Evolutionary conservation across 2,797 vertebrate species (phyloP).

Genomic region (Cuculus canorus): DNA sequence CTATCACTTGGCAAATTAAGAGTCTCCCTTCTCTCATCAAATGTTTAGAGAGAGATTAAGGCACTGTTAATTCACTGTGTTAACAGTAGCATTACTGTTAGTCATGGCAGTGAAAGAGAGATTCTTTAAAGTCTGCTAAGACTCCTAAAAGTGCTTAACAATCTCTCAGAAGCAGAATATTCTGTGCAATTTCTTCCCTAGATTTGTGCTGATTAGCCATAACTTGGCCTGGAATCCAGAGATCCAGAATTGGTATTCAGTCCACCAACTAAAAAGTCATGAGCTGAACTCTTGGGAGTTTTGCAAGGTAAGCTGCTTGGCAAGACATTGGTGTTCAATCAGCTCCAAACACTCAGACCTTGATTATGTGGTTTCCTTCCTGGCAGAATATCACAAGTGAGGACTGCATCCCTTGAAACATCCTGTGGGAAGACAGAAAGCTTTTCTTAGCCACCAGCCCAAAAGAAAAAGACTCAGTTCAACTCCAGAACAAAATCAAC

Average conservation of each 20-base stretch:
- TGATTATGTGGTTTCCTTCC: neutral
- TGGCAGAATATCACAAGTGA: neutral
- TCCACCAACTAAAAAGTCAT: neutral
- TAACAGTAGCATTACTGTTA: neutral
- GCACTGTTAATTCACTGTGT: neutral
- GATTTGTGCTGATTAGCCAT: neutral
- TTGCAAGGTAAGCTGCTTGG: neutral
- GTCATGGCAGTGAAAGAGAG: neutral
- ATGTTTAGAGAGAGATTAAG: neutral
- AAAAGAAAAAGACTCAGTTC: neutral
- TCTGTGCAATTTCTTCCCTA: neutral
- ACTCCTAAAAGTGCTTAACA: neutral
- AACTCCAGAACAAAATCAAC: neutral
- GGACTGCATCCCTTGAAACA: neutral
- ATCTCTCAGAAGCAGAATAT: neutral
- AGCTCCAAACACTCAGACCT: neutral
- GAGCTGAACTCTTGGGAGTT: neutral
- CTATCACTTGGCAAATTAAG: constrained; percentile 1
- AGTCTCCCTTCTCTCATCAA: neutral
- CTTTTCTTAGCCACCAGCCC: neutral
- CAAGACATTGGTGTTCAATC: neutral
- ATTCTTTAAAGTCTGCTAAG: neutral
- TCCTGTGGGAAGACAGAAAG: neutral
- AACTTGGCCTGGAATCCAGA: neutral
- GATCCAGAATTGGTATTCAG: neutral